Percentiles rank a stretch among this genome's conserved stretches.
phyloP scores from a whole-genome alignment of 2,797 vertebrate genomes.

The Pygocentrus nattereri region DNA sequence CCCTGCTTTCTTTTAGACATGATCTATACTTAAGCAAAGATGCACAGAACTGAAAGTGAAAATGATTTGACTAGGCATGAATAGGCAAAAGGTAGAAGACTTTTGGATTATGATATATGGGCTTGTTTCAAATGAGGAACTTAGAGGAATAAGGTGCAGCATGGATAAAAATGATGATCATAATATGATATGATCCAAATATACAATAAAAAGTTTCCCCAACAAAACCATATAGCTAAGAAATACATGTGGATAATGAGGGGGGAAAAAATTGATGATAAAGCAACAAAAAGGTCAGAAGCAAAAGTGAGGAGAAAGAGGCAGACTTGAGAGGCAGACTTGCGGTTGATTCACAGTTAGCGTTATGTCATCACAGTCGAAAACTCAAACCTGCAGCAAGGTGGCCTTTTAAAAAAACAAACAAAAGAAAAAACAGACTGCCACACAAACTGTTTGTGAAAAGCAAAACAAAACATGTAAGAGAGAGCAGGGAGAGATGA shows the following conservation, averaged over 20 bases:
- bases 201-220: conserved; percentile 65
- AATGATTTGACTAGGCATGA: conserved; percentile 44
- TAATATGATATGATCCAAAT: conserved; percentile 60
- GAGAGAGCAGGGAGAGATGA: conserved; percentile 1
- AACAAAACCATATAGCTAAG: conserved; percentile 54
- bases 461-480: conserved; percentile 68
- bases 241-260: conserved; percentile 3
- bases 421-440: conserved; percentile 64
- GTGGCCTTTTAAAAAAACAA: conserved; percentile 64
- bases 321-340: conserved; percentile 79
- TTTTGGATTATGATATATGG: conserved; percentile 63
- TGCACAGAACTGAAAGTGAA: conserved; percentile 72
- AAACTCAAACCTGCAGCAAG: conserved; percentile 81
- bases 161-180: conserved; percentile 64
- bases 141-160: conserved; percentile 68
- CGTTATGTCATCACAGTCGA: conserved; percentile 84
- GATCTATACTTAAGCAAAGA: conserved; percentile 68
- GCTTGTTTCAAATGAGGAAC: conserved; percentile 59
- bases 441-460: conserved; percentile 76
- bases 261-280: conserved; percentile 50
- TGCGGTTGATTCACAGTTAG: conserved; percentile 86
- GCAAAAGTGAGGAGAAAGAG: conserved; percentile 60
- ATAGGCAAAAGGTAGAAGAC: conserved; percentile 60
- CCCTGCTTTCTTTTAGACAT: conserved; percentile 57
- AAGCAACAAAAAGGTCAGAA: conserved; percentile 59